Base-by-base conservation (phyloP, 2,888 invertebrate species). In the Lamellibrachia columna region DNA sequence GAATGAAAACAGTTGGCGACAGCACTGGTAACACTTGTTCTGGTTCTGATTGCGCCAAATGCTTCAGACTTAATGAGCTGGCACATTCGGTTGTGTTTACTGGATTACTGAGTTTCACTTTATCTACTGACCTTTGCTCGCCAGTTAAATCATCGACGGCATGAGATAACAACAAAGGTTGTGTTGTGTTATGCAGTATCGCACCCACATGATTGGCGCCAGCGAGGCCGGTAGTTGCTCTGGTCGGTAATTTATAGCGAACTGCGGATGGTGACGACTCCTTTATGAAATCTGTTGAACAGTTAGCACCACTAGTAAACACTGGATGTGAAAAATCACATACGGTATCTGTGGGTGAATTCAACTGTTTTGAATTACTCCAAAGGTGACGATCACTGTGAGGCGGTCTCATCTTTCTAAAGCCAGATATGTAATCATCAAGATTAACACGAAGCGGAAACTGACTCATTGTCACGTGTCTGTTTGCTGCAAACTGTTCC, bases 51-150 rank as follows among this genome's bases (percentile, higher is more conserved):
- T 22, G 75, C 75, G 75, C n/a, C 22, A 75, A 75, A 75, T 75
- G 75, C 75, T 22, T 75, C 75, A n/a, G 75, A 75, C 75, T 75
- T 75, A n/a, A 75, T 75, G 75, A 75, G 75, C 75, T 75, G 15
- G 75, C 22, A 75, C 75, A 75, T 75, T 75, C 22, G 22, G n/a
- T 15, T n/a, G 22, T 22, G 6, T 75, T 75, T 75, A 75, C n/a
- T 15, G 75, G 75, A 75, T 15, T 75, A 22, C n/a, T n/a, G n/a
- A n/a, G 75, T 75, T 75, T 75, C 75, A 75, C n/a, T 75, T 75
- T 4, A n/a, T 75, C 75, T 75, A 22, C 75, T n/a, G 75, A 75
- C 75, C 75, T 15, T n/a, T 22, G 15, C 22, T 22, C 75, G 6
- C 75, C 6, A 6, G 75, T 75, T 75, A 75, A 75, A 75, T 75